Evolutionary conservation across 2,888 invertebrate species (phyloP), one percentile per base, ranked within the genome.

Genomic region (Cyaniris semiargus): DNA sequence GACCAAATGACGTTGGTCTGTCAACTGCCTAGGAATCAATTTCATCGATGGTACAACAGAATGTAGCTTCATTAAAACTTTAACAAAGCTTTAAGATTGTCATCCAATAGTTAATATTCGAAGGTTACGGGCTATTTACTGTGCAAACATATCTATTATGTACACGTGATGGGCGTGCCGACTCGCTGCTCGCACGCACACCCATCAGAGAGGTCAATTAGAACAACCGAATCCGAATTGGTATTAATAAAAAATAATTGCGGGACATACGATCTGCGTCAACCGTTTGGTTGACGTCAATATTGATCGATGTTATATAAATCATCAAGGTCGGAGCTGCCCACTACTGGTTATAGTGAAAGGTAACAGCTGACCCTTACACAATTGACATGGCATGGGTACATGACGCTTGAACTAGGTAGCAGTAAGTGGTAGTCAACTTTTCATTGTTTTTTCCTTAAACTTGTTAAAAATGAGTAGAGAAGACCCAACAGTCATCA

Each of bases 221-320:
- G 86, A 87, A 86, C 88, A 87, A 87, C 87, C 86, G 91, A 88
- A 90, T 88, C 86, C 85, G 87, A 89, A 90, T 88, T 86, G 88
- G 86, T 87, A 84, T 83, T 87, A 89, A 91, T 88, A 86, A 91
- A 89, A 89, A 88, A 83, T 86, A 87, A 90, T 88, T 85, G 80
- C 81, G 82, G 83, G 82, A 85, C 83, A 83, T 82, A 84, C 83
- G 85, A 85, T 87, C 87, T 91, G 90, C 91, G 91, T 92, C 91
- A 90, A 86, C 83, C 82, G 84, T 85, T 83, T 82, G 77, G 81
- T 82, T 89, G 85, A 86, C 89, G 89, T 87, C 89, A 88, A 80
- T 80, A 81, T 81, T 83, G 78, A 82, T 82, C 79, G 80, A 81
- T 80, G 76, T 76, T 79, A 79, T 80, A 80, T 79, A 79, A 80